Base-by-base conservation (phyloP, 2,113 vertebrate species). In the Enhydra lutris region DNA sequence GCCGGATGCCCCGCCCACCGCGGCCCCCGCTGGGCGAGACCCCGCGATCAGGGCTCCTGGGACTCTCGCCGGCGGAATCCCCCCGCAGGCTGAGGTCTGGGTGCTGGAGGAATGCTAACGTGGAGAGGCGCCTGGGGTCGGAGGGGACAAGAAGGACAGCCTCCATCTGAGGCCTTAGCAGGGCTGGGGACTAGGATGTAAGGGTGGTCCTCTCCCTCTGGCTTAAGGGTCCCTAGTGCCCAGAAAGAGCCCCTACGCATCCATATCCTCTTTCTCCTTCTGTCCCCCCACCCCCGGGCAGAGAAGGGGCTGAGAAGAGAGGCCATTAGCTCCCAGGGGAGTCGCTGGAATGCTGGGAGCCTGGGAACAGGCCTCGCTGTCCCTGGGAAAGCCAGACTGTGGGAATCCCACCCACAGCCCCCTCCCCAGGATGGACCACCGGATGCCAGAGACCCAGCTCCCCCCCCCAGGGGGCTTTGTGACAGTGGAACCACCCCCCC, bases 271-370 rank as follows among this genome's bases (percentile, higher is more conserved):
- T 89, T 50, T 52, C 65, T n/a, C 50, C 42, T 17, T 31, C 81
- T 65, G 24, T 42, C n/a, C 39, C 86, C 34, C 82, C 1, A 24
- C 57, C 63, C 47, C 65, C 18, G 18, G 18, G 78, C 78, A 85
- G 89, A 55, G 71, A 86, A 83, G 85, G 93, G 97, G 92, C 91
- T 11, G 94, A 83, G 87, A 84, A 42, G 34, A 83, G 87, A 87
- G 83, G 92, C 96, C 93, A 31, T 67, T 45, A 39, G 65, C 85
- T 97, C 98, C 96, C 97, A 26, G 71, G 97, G 97, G 97, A 98
- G 92, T 61, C 55, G 1, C 89, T 36, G 98, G 98, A 98, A 98
- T 97, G 98, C 94, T 83, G 90, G 88, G 97, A 94, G 97, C 98
- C 97, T 98, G 98, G 97, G 98, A 98, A 98, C 94, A 73, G 97